phyloP scores from a whole-genome alignment of 2,113 vertebrate species.

The Halichoerus grypus region DNA sequence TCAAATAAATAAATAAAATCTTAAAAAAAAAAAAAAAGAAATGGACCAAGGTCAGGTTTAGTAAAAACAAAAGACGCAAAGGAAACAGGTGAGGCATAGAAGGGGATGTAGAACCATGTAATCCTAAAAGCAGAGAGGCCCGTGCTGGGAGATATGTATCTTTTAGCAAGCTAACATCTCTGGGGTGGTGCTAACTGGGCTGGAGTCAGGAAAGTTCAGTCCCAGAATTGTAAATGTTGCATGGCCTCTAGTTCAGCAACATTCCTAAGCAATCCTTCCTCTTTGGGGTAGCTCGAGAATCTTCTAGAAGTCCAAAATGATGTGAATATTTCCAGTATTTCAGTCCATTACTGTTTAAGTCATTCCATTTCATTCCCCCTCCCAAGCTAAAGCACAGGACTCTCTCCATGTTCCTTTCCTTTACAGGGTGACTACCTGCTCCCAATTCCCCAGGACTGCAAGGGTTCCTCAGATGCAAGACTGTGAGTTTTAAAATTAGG shows the following conservation, averaged over 20 bases:
- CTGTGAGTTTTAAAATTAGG: neutral
- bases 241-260: neutral
- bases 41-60: neutral
- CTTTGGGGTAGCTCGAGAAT: neutral
- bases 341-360: neutral
- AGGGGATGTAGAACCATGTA: neutral
- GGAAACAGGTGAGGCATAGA: neutral
- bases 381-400: neutral
- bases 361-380: neutral
- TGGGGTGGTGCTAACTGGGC: neutral
- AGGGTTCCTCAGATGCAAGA: neutral
- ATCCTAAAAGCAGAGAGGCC: neutral
- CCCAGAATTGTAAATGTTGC: neutral
- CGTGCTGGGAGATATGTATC: no score
- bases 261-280: neutral
- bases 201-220: neutral
- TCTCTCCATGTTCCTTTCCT: neutral
- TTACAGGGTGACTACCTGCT: neutral
- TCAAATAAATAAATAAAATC: no score
- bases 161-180: neutral
- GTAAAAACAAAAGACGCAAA: neutral
- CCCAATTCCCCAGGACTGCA: neutral
- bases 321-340: neutral
- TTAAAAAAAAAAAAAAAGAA: neutral
- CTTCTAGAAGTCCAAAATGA: neutral